Percentiles rank a stretch among this genome's conserved stretches.
Evolutionary conservation across 2,888 invertebrate genomes (phyloP).

Genomic region (Tetanocera ferruginea): DNA sequence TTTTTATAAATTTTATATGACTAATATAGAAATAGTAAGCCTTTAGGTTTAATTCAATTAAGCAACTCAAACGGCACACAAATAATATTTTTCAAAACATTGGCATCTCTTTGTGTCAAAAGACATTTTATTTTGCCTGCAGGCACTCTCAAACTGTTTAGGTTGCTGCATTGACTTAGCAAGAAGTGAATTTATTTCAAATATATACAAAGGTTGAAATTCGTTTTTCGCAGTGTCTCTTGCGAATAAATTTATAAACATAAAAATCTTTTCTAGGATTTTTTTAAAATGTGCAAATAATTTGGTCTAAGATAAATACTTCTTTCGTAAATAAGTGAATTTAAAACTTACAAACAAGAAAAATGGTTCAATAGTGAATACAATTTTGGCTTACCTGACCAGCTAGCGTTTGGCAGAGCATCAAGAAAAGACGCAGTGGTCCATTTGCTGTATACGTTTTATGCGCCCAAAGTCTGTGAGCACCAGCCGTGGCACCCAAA

Average conservation of each 20-base stretch:
- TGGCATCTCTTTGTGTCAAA: neutral
- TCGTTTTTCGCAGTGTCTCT: neutral
- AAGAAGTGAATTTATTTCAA: neutral
- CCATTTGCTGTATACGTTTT: slow-evolving; percentile 82
- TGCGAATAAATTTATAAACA: neutral
- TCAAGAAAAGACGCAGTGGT: slow-evolving; percentile 80
- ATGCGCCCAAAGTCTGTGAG: slow-evolving; percentile 95
- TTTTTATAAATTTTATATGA: too few relatives aligned
- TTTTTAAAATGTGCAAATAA: too few relatives aligned
- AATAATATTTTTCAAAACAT: too few relatives aligned
- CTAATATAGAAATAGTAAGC: too few relatives aligned
- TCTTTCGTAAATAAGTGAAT: too few relatives aligned
- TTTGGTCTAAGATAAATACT: too few relatives aligned
- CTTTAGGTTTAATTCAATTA: too few relatives aligned
- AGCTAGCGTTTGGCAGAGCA: slow-evolving; percentile 86
- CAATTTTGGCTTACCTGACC: slow-evolving; percentile 79
- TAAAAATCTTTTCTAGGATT: too few relatives aligned
- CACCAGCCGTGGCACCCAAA: slow-evolving; percentile 90
- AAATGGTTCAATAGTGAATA: neutral
- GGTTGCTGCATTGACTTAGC: neutral
- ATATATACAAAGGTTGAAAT: neutral
- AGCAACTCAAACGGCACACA: too few relatives aligned
- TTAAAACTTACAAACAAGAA: too few relatives aligned
- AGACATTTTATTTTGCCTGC: neutral
- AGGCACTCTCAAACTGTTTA: neutral